phyloP scores from a whole-genome alignment of 2,797 vertebrate species.

The Sebastes diploproa region DNA sequence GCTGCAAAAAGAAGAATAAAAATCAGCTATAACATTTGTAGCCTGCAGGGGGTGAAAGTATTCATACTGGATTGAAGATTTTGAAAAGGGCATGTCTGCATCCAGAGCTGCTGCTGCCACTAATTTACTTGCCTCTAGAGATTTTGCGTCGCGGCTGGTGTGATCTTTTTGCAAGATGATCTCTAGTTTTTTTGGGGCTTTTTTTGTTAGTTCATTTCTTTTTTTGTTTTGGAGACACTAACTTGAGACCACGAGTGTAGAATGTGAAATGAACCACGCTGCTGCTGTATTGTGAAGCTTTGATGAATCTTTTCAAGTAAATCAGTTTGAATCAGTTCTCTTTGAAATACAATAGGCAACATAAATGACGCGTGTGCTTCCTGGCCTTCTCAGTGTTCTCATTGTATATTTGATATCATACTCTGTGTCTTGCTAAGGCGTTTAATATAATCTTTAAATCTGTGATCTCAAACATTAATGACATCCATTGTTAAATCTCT shows the following conservation, averaged over 20 bases:
- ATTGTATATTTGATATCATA: background rate
- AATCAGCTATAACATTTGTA: slow-evolving; percentile 1
- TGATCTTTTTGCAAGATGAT: too few species aligned
- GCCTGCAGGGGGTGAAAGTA: slow-evolving; percentile 19
- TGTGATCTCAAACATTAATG: background rate
- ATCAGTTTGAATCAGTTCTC: background rate
- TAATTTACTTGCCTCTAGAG: background rate
- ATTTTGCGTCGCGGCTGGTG: too few species aligned
- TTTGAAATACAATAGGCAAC: background rate
- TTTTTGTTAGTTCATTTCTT: too few species aligned
- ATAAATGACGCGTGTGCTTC: background rate
- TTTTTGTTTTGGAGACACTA: too few species aligned
- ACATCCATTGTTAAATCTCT: background rate
- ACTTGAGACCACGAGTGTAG: too few species aligned
- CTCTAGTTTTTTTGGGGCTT: too few species aligned
- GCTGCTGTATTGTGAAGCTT: slow-evolving; percentile 1
- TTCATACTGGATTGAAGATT: slow-evolving; percentile 3
- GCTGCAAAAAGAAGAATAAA: slow-evolving; percentile 2
- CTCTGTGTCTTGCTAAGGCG: background rate
- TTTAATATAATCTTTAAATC: background rate
- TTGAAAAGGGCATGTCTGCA: background rate
- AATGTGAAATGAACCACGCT: too few species aligned
- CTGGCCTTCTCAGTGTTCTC: background rate
- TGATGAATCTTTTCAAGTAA: background rate
- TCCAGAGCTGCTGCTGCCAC: background rate